Conservation (phyloP, 2,113 vertebrate species). For the Ploceus nigricollis region DNA sequence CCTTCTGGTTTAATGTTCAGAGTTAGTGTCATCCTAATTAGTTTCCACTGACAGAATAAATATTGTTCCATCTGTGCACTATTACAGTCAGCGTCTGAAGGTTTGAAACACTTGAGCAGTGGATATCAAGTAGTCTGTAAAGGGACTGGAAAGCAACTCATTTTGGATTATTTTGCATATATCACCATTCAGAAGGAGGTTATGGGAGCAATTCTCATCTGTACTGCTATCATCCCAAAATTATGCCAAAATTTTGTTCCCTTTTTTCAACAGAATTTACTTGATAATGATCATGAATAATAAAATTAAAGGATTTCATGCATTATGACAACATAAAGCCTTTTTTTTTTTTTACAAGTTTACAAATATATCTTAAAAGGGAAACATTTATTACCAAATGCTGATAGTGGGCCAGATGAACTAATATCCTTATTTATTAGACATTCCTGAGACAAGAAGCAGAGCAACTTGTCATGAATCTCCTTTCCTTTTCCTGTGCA, state of each 20-base stretch:
- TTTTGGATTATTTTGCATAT: slow-evolving; percentile 66
- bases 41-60: slow-evolving; percentile 71
- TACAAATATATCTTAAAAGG: not conserved
- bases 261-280: not conserved
- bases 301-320: not conserved
- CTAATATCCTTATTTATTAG: not conserved
- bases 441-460: not conserved
- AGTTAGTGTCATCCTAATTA: slow-evolving; percentile 68
- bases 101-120: slow-evolving; percentile 71
- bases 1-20: slow-evolving; percentile 60
- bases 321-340: not conserved
- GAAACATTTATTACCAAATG: not conserved
- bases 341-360: not conserved
- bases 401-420: not conserved
- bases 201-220: slow-evolving; percentile 9
- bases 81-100: slow-evolving; percentile 50
- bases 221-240: slow-evolving; percentile 33
- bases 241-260: not conserved
- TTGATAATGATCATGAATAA: not conserved
- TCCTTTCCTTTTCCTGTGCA: not conserved
- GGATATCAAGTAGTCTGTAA: slow-evolving; percentile 65
- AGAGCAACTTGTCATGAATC: not conserved
- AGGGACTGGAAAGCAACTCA: slow-evolving; percentile 45
- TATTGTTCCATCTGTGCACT: slow-evolving; percentile 63
- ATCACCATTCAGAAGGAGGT: slow-evolving; percentile 56